phyloP scores from a whole-genome alignment of 2,888 invertebrate genomes.

The Eristalis pertinax region DNA sequence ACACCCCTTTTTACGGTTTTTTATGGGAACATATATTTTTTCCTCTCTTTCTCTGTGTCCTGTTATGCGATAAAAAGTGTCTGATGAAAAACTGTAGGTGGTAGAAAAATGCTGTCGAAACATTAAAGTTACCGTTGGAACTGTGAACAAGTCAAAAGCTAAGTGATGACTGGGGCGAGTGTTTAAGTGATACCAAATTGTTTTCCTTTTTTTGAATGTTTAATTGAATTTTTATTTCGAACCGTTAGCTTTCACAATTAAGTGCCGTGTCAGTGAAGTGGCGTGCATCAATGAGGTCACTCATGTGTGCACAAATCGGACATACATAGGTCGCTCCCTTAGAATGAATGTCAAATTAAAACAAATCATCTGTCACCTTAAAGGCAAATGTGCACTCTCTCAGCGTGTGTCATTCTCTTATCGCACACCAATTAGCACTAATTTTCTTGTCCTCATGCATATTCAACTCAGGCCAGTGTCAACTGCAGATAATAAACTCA shows the following conservation, averaged over 20 bases:
- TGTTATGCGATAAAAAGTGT: constrained; percentile 17
- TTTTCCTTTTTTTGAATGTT: not conserved
- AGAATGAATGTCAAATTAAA: not conserved
- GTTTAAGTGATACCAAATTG: not conserved
- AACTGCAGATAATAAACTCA: constrained; percentile 61
- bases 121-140: constrained; percentile 10
- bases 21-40: constrained; percentile 1
- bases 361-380: not conserved
- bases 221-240: not conserved
- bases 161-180: not conserved
- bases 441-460: not conserved
- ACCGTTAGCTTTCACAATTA: too few species aligned
- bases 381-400: not conserved
- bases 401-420: not conserved
- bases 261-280: too few species aligned
- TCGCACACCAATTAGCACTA: not conserved
- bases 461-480: constrained; percentile 3
- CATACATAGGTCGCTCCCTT: not conserved
- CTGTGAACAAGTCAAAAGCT: not conserved
- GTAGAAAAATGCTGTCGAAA: not conserved
- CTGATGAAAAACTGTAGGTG: not conserved
- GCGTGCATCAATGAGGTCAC: too few species aligned
- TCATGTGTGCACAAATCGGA: not conserved
- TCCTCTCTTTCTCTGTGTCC: not conserved
- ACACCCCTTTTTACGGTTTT: constrained; percentile 26